Evolutionary conservation across 2,888 invertebrate species (phyloP), one percentile per base, ranked within the genome.

Genomic region (Hemistola chrysoprasaria): DNA sequence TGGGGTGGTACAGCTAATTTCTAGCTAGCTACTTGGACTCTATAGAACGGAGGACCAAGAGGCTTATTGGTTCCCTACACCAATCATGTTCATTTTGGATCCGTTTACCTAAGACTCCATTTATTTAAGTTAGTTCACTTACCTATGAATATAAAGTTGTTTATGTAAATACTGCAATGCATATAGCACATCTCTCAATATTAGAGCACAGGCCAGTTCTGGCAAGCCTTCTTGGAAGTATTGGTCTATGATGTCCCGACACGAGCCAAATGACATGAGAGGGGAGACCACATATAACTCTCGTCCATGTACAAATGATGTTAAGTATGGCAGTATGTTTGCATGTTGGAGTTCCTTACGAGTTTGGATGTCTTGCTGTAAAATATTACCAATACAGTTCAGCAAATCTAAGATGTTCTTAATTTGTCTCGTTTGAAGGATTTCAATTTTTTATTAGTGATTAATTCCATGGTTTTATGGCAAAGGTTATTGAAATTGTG

Each of bases 151-250:
- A 72, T 93, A 94, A 37, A 95, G 94, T 69, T 94, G 93, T 50
- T 92, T 91, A 73, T 98, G 97, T 46, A 98, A 90, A 78, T 98
- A 98, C 60, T 94, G 92, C 27, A 98, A 81, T 0, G 95, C 98
- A 32, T 90, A 89, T 24, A 97, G 82, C 2, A 95, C 91, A 79
- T 97, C 97, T 58, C 92, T 90, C 36, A 97, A 76, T 56, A 98
- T 93, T 36, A 94, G 90, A 6, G 95, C 93, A 57, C 96, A 94
- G 4, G 95, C 94, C 30, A 93, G 82, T 78, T 98, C 97, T 0
- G 96, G 94, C 38, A 98, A 85, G 1, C 97, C 97, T 81, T 87
- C 83, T 5, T 78, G 90, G 73, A 95, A 97, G 80, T 95, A 94
- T 53, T 92, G 92, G 60, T 91, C 90, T 4, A 97, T 88, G 52